A percentile compares a stretch with the other conserved stretches of the same genome.
These are phyloP conservation scores for Caenorhabditis sp. DNA, from an alignment of 2,888 invertebrate species.

Conservation along the genomic window DNA sequence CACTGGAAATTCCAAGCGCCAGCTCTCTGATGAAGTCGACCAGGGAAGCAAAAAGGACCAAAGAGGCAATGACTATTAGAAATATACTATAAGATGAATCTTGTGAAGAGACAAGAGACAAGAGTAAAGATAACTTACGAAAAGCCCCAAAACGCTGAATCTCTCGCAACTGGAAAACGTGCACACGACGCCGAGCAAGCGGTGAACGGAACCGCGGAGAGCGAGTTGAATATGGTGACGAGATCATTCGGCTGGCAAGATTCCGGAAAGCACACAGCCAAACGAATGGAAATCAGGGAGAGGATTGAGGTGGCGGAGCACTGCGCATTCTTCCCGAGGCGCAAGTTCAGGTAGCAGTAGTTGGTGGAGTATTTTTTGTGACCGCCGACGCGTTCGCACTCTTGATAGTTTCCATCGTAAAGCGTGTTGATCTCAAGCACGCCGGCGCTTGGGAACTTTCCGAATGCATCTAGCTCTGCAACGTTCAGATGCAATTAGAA, in stretches of 20 bases:
- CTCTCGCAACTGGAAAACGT: constrained; percentile 19
- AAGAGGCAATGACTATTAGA: constrained; percentile 6
- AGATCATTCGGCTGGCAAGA: constrained; percentile 26
- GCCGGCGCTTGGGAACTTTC: constrained; percentile 23
- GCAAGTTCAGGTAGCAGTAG: constrained; percentile 38
- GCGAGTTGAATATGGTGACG: constrained; percentile 14
- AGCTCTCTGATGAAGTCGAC: constrained; percentile 22
- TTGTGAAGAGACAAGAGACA: not conserved
- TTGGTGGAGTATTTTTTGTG: constrained; percentile 42
- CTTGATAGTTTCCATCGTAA: constrained; percentile 51
- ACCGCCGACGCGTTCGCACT: constrained; percentile 39
- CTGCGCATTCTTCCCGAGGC: constrained; percentile 23
- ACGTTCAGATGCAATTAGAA: not conserved
- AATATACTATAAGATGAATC: constrained; percentile 28
- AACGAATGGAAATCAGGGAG: constrained; percentile 1
- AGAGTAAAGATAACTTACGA: not conserved
- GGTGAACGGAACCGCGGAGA: constrained; percentile 12
- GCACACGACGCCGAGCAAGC: constrained; percentile 24
- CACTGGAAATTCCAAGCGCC: not conserved
- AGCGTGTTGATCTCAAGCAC: constrained; percentile 17
- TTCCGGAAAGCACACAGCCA: constrained; percentile 49
- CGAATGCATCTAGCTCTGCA: constrained; percentile 44
- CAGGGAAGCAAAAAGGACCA: constrained; percentile 8
- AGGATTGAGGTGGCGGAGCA: constrained; percentile 6
- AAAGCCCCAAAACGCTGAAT: constrained; percentile 34